phyloP scores from a whole-genome alignment of 37 sponge, comb jelly and placozoan species.

The Aplysina aerophoba region DNA sequence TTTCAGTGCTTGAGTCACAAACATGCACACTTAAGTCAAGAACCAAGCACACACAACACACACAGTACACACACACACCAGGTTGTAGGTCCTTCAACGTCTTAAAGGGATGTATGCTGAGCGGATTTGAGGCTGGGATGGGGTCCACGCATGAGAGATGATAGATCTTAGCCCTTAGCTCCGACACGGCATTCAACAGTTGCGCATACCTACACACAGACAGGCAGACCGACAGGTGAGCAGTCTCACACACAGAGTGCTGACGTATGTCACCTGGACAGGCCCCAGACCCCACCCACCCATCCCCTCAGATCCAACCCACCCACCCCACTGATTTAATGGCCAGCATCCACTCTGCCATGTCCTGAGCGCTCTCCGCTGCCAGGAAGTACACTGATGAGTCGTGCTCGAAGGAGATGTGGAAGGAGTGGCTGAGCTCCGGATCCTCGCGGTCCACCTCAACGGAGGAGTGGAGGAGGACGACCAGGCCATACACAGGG shows the following conservation, averaged over 20 bases:
- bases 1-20: background rate
- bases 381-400: background rate
- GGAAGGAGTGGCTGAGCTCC: background rate
- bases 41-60: too few relatives aligned
- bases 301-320: too few relatives aligned
- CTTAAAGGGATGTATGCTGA: background rate
- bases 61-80: background rate
- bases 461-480: background rate
- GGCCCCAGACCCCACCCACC: too few relatives aligned
- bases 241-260: too few relatives aligned
- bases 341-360: constrained; percentile 3
- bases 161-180: constrained; percentile 2
- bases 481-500: constrained; percentile 5
- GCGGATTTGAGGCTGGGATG: background rate
- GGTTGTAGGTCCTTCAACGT: background rate
- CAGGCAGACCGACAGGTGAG: background rate
- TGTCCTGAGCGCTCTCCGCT: background rate
- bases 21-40: background rate
- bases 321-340: constrained; percentile 7
- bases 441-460: background rate
- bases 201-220: background rate
- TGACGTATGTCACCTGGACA: background rate
- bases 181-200: background rate
- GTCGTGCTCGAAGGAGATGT: constrained; percentile 6
- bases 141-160: background rate